Evolutionary conservation across 1,140 invertebrate species (phyloP).

Genomic region (Drosophila burlai): DNA sequence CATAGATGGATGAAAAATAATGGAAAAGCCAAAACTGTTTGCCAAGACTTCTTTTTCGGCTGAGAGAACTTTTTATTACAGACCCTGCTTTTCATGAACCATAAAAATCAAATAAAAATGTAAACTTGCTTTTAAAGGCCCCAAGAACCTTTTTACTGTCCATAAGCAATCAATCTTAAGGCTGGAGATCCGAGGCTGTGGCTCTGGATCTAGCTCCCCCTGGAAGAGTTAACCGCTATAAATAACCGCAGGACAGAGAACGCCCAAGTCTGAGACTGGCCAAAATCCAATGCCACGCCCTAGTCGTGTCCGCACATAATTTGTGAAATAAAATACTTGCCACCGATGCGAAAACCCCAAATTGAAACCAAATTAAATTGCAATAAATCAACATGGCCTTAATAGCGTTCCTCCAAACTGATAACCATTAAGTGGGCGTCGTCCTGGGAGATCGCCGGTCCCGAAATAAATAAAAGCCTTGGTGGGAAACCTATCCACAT

Average conservation of each 20-base stretch:
- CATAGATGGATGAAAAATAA: constrained; percentile 17
- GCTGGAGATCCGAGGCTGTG: background rate
- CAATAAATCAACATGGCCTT: constrained; percentile 79
- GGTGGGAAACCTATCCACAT: constrained; percentile 40
- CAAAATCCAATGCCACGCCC: constrained; percentile 55
- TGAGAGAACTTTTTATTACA: constrained; percentile 27
- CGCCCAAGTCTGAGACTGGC: constrained; percentile 23
- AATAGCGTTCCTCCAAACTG: constrained; percentile 72
- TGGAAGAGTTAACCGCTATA: constrained; percentile 46
- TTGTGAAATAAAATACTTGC: constrained; percentile 78
- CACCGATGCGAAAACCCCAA: constrained; percentile 50
- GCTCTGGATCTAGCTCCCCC: constrained; percentile 1
- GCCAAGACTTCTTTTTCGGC: constrained; percentile 3
- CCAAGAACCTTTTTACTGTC: constrained; percentile 40
- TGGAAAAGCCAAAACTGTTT: constrained; percentile 30
- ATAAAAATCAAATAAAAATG: constrained; percentile 57
- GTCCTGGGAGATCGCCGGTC: constrained; percentile 54
- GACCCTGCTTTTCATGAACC: constrained; percentile 15
- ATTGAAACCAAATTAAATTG: constrained; percentile 82
- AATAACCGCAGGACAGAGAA: constrained; percentile 45
- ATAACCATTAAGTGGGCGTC: constrained; percentile 81
- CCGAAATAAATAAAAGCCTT: constrained; percentile 58
- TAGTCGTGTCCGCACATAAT: constrained; percentile 77
- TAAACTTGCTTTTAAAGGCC: constrained; percentile 30
- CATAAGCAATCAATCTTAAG: constrained; percentile 41